Base-by-base conservation (phyloP, 2,797 vertebrate genomes). In the Bovichtus variegatus region DNA sequence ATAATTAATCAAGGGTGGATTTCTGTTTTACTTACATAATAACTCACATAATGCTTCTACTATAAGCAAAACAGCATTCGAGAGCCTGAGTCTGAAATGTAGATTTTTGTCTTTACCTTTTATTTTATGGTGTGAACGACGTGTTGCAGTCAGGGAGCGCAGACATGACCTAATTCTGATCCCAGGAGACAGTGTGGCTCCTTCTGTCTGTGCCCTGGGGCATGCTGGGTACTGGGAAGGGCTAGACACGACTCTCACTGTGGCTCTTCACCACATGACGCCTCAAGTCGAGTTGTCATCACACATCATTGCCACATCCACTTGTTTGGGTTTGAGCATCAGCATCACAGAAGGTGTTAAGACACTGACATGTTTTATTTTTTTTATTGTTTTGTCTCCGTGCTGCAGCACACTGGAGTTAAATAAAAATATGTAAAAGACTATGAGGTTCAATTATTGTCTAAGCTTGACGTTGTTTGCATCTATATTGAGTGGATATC, bases 161-260 rank as follows among this genome's bases (percentile, higher is more conserved):
- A 74, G 78, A 78, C 72, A 23, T 86, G 84, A 91, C 83, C 84
- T 82, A 84, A 86, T 91, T 91, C 53, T 12, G 65, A 51, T 85
- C 72, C 13, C 55, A 66, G 72, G 66, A 88, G 89, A 86, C 79
- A 67, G 78, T 6, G 53, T 27, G 74, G 70, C 81, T 84, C 59
- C 80, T 74, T 84, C 81, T 83, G 88, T 86, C 89, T 91, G 86
- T 74, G 86, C 81, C 91, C 88, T 54, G 75, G 50, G 83, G 89
- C 89, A 78, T 78, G 82, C 82, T 88, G 84, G 84, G 84, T 76
- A 71, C 23, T 81, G 82, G 85, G 84, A 84, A 81, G 53, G 64
- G 73, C 71, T 25, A 69, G 81, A 76, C 60, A 76, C 57, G 0
- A 41, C 75, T 69, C 51, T 71, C 76, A 31, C 62, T 41, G 31